Base-by-base conservation (phyloP, 2,797 vertebrate genomes). In the Semotilus atromaculatus region DNA sequence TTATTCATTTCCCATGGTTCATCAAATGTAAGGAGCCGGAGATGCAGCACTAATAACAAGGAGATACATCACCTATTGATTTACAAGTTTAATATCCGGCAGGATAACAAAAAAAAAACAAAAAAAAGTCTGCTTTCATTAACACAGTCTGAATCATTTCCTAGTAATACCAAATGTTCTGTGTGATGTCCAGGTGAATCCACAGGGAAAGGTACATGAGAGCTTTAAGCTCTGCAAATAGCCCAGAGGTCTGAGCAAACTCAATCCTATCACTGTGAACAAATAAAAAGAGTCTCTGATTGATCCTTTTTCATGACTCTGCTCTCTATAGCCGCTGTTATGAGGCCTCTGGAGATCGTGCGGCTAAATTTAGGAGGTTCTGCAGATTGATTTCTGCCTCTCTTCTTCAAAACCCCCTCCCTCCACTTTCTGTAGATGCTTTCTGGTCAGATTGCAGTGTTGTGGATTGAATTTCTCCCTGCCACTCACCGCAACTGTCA, bases 381-480 rank as follows among this genome's bases (percentile, higher is more conserved):
- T 38, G 83, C 53, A 78, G 83, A 84, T 79, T 84, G 83, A 84
- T 84, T 84, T 84, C 67, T 55, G 53, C 29, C 51, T 29, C 62
- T 64, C 74, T 85, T 48, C 45, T 38, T 43, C 38, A 31, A 81
- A 48, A 13, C 38, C 29, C 40, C 43, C 23, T 45, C 66, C 90
- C 81, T 3, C 40, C 89, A 87, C 89, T 90, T 92, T 89, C 92
- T 92, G 92, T 91, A 92, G 92, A 94, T 91, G 91, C 88, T 88
- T 75, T 45, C 60, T 75, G 86, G 87, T 91, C 85, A 90, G 90
- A 94, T 93, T 91, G 88, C 90, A 88, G 91, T 91, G 90, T 93
- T 74, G 92, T 92, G 89, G 91, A 93, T 93, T 90, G 90, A 91
- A 93, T 94, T 94, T 93, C 90, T 92, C 86, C 86, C 83, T 74